Conservation (phyloP, 1,140 invertebrate species). For the Diabrotica undecimpunctata region DNA sequence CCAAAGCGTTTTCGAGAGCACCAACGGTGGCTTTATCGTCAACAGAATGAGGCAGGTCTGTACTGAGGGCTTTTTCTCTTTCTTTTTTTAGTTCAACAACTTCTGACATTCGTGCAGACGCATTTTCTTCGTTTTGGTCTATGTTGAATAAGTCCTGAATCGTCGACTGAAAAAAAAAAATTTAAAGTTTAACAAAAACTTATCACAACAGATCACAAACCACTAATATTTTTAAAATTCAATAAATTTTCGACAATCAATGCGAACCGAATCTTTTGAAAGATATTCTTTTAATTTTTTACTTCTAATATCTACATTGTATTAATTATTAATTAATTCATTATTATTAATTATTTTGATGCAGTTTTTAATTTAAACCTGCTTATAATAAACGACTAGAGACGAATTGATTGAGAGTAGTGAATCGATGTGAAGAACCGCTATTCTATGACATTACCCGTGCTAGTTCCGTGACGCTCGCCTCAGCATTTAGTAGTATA, state of each 20-base stretch:
- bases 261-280: no score
- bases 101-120: constrained; percentile 59
- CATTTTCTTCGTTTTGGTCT: constrained; percentile 60
- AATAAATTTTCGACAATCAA: background rate
- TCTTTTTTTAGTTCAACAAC: constrained; percentile 52
- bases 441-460: no score
- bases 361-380: no score
- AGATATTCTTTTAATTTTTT: no score
- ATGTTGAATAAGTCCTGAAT: constrained; percentile 91
- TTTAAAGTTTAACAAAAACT: background rate
- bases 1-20: constrained; percentile 77
- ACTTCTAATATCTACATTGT: no score
- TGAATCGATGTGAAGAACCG: no score
- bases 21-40: constrained; percentile 63
- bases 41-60: constrained; percentile 26
- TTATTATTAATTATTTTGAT: no score
- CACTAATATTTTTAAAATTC: background rate
- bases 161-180: constrained; percentile 63
- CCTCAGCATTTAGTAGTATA: no score
- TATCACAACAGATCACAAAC: background rate
- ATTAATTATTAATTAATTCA: no score
- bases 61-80: constrained; percentile 45
- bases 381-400: no score
- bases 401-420: no score
- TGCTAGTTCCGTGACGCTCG: no score